Base-by-base conservation (phyloP, 2,888 invertebrate species). In the Polydrusus pterygomalis region DNA sequence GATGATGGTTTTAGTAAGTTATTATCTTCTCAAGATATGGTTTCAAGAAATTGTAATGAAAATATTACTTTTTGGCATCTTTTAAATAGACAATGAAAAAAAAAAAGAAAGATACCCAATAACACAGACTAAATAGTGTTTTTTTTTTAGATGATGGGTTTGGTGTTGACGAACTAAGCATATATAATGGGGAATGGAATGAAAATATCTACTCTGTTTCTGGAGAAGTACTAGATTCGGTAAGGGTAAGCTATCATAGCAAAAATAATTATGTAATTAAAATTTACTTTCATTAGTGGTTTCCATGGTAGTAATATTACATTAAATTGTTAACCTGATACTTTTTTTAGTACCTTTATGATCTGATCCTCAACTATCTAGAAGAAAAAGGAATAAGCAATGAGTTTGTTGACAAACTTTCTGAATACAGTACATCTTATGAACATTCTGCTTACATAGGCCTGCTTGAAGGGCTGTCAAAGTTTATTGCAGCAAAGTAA, bases 331-430 rank as follows among this genome's bases (percentile, higher is more conserved):
- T n/a, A n/a, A n/a, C n/a, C n/a, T n/a, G n/a, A n/a, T n/a, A n/a
- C n/a, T n/a, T 77, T 84, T 91, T 91, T 15, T 89, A 97, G 96
- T 96, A 97, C 85, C 89, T 98, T 69, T 98, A 98, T 85, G 98
- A 98, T 87, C 90, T 97, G 62, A 89, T 99, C 80, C 95, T 99
- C 94, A 97, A 98, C 85, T 91, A 97, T 81, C 90, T 99, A 74
- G 98, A 98, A 87, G 99, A 99, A 86, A 96, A 99, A 82, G 99
- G 99, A 43, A 90, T 99, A 77, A 94, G 95, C 84, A 97, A 97
- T 84, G 96, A 97, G 79, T 98, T 99, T 88, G 95, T 93, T 0
- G 95, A 96, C 82, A 95, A 97, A 85, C 86, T 99, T 18, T 92
- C 96, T 0, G 93, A 95, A 78, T 93, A 96, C 86, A 95, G 96